phyloP scores from a whole-genome alignment of 2,797 vertebrate species.

The Argyrosomus regius region DNA sequence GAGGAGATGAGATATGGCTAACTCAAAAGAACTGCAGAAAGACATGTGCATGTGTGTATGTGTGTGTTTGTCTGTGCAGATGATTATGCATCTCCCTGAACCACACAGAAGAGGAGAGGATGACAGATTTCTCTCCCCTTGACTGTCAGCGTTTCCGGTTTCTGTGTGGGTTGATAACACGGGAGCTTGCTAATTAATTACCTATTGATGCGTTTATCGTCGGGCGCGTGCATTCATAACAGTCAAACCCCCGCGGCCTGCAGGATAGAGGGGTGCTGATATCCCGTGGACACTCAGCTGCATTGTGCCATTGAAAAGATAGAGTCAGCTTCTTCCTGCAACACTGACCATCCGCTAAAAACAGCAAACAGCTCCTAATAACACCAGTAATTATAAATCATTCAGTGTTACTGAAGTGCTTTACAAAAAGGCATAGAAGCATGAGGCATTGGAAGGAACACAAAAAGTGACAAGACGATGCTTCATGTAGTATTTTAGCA shows the following conservation, averaged over 20 bases:
- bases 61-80: slow-evolving; percentile 14
- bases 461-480: background rate
- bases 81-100: slow-evolving; percentile 59
- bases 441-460: too few relatives aligned
- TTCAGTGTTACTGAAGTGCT: slow-evolving; percentile 12
- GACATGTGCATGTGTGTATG: slow-evolving; percentile 19
- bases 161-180: slow-evolving; percentile 72
- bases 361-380: background rate
- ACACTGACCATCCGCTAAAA: slow-evolving; percentile 17
- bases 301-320: background rate
- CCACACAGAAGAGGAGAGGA: slow-evolving; percentile 45
- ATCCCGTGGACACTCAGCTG: background rate
- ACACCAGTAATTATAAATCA: background rate
- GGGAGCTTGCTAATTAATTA: slow-evolving; percentile 75
- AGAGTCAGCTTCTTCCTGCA: slow-evolving; percentile 10
- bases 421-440: background rate
- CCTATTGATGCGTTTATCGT: slow-evolving; percentile 61
- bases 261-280: background rate
- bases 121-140: slow-evolving; percentile 76
- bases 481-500: background rate
- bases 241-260: slow-evolving; percentile 34
- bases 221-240: slow-evolving; percentile 42
- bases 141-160: slow-evolving; percentile 58
- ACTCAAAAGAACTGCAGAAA: slow-evolving; percentile 26
- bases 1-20: slow-evolving; percentile 52